A percentile compares a stretch with the other conserved stretches of the same genome.
Evolutionary conservation across 2,113 vertebrate genomes (phyloP).

Genomic region (Daphoenositta chrysoptera): DNA sequence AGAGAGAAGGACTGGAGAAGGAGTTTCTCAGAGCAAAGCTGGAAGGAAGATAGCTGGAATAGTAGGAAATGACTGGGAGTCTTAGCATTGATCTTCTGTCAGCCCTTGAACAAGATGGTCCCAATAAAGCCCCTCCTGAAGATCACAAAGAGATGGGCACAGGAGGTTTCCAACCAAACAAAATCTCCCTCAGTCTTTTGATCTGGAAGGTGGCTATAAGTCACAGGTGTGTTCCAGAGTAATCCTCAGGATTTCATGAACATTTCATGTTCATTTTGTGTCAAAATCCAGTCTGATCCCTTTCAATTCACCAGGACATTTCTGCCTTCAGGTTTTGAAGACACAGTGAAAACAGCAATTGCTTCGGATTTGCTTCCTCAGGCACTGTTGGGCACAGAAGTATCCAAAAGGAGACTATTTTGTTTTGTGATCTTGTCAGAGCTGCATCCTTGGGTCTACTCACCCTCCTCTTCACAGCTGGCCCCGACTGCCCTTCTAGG

Average conservation of each 20-base stretch:
- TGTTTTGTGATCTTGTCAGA: background rate
- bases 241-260: background rate
- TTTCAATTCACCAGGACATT: background rate
- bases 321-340: background rate
- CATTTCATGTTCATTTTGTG: background rate
- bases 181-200: background rate
- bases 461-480: background rate
- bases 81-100: background rate
- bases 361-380: background rate
- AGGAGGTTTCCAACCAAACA: background rate
- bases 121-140: background rate
- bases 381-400: background rate
- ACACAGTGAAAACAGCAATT: background rate
- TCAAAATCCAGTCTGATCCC: background rate
- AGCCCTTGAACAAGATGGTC: background rate
- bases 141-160: background rate
- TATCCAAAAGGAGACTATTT: background rate
- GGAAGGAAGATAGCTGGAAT: background rate
- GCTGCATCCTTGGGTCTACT: background rate
- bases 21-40: background rate
- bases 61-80: background rate
- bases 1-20: background rate
- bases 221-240: background rate
- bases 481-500: fast-evolving
- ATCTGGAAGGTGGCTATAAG: background rate